These are phyloP conservation scores for Galaxias olidus DNA, from an alignment of 2,797 vertebrate genomes.

Conservation along the genomic window DNA sequence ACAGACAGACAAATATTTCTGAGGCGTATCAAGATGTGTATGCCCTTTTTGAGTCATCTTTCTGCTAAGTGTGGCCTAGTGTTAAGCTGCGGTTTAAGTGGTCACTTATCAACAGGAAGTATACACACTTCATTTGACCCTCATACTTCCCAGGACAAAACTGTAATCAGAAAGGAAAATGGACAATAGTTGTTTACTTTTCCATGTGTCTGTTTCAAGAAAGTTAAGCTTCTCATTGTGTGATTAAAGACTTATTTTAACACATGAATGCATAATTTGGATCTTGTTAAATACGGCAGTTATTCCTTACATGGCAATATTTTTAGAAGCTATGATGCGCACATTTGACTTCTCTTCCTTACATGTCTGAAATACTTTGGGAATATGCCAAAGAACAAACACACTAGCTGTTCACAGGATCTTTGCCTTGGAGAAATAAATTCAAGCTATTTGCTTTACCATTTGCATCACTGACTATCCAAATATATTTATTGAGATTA, in stretches of 20 bases:
- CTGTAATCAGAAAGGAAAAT: constrained; percentile 17
- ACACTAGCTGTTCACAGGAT: constrained; percentile 57
- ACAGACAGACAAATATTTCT: constrained; percentile 22
- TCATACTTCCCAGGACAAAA: constrained; percentile 25
- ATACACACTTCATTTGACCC: constrained; percentile 56
- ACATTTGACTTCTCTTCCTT: constrained; percentile 57
- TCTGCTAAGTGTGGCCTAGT: constrained; percentile 15
- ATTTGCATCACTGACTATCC: constrained; percentile 23
- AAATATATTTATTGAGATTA: too few species aligned
- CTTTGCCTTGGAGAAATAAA: constrained; percentile 22
- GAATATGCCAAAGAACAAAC: constrained; percentile 51
- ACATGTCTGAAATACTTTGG: constrained; percentile 70
- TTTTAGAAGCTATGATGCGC: constrained; percentile 40
- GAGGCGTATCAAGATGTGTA: constrained; percentile 44
- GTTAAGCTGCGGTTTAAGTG: constrained; percentile 20
- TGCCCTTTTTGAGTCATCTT: constrained; percentile 44
- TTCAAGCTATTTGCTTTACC: constrained; percentile 19
- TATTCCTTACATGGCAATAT: constrained; percentile 65
- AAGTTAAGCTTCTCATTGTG: too few species aligned
- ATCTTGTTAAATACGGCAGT: constrained; percentile 29
- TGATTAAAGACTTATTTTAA: constrained; percentile 6
- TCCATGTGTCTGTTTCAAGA: neutral
- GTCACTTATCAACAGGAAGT: constrained; percentile 69
- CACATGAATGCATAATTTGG: constrained; percentile 28
- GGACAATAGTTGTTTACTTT: constrained; percentile 38